Conservation (phyloP, 2,888 invertebrate genomes). For the Disparrhopalites patrizii region DNA sequence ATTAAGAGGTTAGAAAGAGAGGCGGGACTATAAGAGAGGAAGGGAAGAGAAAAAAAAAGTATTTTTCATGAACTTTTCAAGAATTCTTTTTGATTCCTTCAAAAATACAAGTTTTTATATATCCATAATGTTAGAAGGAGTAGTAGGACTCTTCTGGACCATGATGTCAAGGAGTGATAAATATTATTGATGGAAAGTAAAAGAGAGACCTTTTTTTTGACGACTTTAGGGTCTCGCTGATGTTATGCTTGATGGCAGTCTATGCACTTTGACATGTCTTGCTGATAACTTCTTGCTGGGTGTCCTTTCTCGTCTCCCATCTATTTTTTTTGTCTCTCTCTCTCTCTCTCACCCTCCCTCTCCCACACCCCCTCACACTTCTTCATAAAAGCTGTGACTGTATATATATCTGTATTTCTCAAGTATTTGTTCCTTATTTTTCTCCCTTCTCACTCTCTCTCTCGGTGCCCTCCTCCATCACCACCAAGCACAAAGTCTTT, state of each 20-base stretch:
- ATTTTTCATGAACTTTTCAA: background rate
- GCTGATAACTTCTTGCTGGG: constrained; percentile 26
- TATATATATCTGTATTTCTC: too few relatives aligned
- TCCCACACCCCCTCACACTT: too few relatives aligned
- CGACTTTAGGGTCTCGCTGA: constrained; percentile 27
- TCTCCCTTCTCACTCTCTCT: too few relatives aligned
- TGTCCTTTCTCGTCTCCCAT: constrained; percentile 23
- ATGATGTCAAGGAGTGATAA: constrained; percentile 32
- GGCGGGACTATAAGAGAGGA: constrained; percentile 2
- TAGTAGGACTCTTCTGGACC: too few relatives aligned
- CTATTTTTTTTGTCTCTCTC: constrained; percentile 8
- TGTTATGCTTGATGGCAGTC: constrained; percentile 19
- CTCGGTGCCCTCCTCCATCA: too few relatives aligned
- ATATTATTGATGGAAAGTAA: constrained; percentile 32
- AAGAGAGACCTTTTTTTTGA: constrained; percentile 28
- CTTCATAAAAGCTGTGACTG: too few relatives aligned
- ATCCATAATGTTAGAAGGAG: background rate
- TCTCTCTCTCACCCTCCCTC: background rate
- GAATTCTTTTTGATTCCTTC: background rate
- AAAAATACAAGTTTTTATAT: background rate
- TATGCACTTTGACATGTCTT: constrained; percentile 22
- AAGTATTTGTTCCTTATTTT: too few relatives aligned
- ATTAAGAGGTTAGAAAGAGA: background rate
- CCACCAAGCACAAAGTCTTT: too few relatives aligned
- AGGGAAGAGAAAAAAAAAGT: background rate